Evolutionary conservation across 2,113 vertebrate genomes (phyloP), one percentile per base, ranked within the genome.

Genomic region (Henicopernis longicauda): DNA sequence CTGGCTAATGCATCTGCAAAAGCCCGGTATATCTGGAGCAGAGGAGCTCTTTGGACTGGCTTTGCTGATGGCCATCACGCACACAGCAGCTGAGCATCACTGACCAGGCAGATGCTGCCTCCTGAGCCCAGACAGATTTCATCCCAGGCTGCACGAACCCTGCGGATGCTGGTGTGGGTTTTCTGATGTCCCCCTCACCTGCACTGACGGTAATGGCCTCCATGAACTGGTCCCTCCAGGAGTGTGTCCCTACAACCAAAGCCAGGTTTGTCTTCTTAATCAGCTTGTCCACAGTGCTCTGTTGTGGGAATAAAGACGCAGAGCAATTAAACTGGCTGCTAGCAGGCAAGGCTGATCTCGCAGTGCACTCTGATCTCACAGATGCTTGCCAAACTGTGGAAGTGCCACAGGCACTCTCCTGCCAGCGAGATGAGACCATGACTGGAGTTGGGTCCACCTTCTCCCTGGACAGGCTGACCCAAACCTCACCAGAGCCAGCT

Each of bases 231-330:
- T 99, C 99, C 97, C 99, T 99, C 99, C 99, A 99, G 82, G 99
- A 99, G 98, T 99, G 99, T 29, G 99, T 99, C 82, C 99, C 99
- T 97, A 99, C 99, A 95, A 99, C 99, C 98, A 99, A 97, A 16
- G 99, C 99, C 97, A 99, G 97, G 98, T 99, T 99, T 93, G 99
- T 99, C 98, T 99, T 99, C 98, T 98, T 99, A 95, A 99, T 99
- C 95, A 99, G 98, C 97, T 99, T 99, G 98, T 99, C 99, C 98
- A 99, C 99, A 1, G 99, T 99, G 97, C 95, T 99, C 99, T 99
- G 98, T 96, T 65, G 94, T 76, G 70, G 59, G 94, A 78, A 98
- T 55, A 94, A 96, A 98, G 86, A 97, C 71, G 89, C 45, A 95
- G 34, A 96, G 36, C 61, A 77, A 87, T 95, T 79, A 95, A 94